Percentiles rank a stretch among this genome's conserved stretches.
Evolutionary conservation across 2,888 invertebrate species (phyloP).

Genomic region (Cataglyphis rosenhaueri): DNA sequence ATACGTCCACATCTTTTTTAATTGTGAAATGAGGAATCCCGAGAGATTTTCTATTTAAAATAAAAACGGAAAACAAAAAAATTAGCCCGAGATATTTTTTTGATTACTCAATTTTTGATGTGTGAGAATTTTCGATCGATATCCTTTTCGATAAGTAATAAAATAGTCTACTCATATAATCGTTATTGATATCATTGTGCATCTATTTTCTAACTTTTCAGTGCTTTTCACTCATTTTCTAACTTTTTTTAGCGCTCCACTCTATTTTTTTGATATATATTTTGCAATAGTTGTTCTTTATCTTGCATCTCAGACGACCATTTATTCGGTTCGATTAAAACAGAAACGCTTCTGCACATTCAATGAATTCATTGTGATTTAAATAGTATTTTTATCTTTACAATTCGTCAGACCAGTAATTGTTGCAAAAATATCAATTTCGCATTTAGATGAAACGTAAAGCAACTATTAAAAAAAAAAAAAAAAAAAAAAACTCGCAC

Average conservation of each 20-base stretch:
- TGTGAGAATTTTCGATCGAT: not conserved
- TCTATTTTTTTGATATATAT: not conserved
- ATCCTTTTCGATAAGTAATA: not conserved
- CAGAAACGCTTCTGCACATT: not conserved
- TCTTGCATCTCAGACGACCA: not conserved
- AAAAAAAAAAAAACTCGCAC: not conserved
- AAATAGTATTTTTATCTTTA: not conserved
- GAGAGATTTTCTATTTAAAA: not conserved
- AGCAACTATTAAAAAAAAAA: constrained; percentile 17
- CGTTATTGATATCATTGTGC: not conserved
- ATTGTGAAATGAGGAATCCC: not conserved
- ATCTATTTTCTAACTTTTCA: not conserved
- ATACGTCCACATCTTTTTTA: not conserved
- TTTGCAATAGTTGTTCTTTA: not conserved
- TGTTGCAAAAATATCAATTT: constrained; percentile 2
- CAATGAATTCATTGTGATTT: not conserved
- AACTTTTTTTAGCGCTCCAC: not conserved
- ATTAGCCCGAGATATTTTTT: not conserved
- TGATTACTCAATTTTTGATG: not conserved
- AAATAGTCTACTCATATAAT: not conserved
- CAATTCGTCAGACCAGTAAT: not conserved
- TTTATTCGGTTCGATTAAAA: not conserved
- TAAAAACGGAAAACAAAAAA: constrained; percentile 6
- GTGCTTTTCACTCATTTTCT: not conserved
- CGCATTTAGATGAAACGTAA: not conserved